Percentiles rank a stretch among this genome's conserved stretches.
These are phyloP conservation scores for Terrapene triunguis DNA, from an alignment of 2,113 vertebrate genomes.

Conservation along the genomic window DNA sequence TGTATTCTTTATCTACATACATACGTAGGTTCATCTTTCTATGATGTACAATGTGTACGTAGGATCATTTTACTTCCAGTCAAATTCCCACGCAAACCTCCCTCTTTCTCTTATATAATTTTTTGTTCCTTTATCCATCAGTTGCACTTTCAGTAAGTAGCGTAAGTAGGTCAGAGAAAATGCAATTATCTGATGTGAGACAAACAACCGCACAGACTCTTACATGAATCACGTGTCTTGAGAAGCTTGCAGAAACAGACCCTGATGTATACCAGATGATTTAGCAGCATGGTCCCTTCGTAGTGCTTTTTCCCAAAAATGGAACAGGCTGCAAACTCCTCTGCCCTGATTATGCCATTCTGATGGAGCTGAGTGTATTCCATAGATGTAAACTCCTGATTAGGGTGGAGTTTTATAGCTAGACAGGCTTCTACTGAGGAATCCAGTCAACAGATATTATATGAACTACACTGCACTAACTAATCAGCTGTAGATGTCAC, in stretches of 20 bases:
- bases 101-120: neutral
- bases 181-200: neutral
- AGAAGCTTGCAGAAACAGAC: neutral
- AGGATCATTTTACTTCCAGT: neutral
- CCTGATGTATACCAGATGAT: neutral
- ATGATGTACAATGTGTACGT: accelerated
- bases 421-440: neutral
- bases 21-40: neutral
- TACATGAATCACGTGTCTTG: accelerated
- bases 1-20: neutral
- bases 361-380: accelerated
- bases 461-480: neutral
- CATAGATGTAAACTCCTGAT: neutral
- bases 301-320: neutral
- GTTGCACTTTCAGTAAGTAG: neutral
- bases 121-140: neutral
- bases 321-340: accelerated
- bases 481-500: neutral
- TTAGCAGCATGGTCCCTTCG: neutral
- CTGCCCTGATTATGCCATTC: neutral
- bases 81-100: neutral
- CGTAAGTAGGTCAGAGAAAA: neutral
- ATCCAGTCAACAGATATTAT: neutral
- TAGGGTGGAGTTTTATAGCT: neutral
- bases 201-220: neutral